A percentile compares a stretch with the other conserved stretches of the same genome.
These are phyloP conservation scores for Florisuga fusca DNA, from an alignment of 2,797 vertebrate genomes.

Conservation along the genomic window DNA sequence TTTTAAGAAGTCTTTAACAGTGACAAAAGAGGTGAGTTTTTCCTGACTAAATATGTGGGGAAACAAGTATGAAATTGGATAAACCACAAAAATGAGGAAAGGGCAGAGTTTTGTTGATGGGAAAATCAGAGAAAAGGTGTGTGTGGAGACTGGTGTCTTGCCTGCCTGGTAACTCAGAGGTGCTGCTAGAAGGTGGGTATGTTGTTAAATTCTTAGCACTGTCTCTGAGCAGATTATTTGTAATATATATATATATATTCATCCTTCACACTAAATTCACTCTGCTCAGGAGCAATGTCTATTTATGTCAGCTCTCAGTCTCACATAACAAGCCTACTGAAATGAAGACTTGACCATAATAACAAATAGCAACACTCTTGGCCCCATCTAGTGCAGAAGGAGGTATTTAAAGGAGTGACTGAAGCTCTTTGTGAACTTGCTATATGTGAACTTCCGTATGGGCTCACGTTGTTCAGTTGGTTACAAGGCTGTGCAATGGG, in stretches of 20 bases:
- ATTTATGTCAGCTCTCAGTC: background rate
- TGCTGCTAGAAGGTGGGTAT: background rate
- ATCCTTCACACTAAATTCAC: background rate
- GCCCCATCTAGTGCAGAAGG: background rate
- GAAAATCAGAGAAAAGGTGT: background rate
- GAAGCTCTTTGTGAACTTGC: rapidly evolving
- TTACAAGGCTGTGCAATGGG: background rate
- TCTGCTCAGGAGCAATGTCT: background rate
- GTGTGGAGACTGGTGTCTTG: background rate
- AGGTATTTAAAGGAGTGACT: background rate
- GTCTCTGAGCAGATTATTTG: background rate
- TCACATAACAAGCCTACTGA: background rate
- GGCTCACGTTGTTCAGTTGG: background rate
- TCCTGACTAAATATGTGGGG: background rate
- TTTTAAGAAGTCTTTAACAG: background rate
- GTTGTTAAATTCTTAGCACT: background rate
- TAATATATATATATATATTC: background rate
- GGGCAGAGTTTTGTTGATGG: background rate
- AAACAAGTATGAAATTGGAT: constrained; percentile 19
- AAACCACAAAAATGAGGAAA: constrained; percentile 46
- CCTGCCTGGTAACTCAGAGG: background rate
- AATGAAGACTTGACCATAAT: background rate
- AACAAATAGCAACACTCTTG: background rate
- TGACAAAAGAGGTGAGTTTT: background rate
- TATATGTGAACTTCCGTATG: background rate